Percentiles rank a stretch among this genome's conserved stretches.
These are phyloP conservation scores for Labroides dimidiatus DNA, from an alignment of 2,797 vertebrate species.

Conservation along the genomic window DNA sequence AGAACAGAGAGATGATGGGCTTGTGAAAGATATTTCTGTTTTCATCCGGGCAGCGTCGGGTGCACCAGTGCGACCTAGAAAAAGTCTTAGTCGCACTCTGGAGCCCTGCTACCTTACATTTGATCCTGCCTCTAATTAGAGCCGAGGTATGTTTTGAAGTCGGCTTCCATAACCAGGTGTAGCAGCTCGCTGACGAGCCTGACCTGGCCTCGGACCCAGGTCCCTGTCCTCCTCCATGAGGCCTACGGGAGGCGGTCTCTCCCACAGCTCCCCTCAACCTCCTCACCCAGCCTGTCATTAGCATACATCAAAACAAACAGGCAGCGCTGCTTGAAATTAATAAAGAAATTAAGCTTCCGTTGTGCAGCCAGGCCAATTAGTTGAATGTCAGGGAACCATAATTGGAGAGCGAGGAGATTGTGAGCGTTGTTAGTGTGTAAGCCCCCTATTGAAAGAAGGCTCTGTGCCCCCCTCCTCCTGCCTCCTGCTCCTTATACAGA, in stretches of 20 bases:
- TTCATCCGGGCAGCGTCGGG: too few relatives aligned
- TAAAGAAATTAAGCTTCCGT: slow-evolving; percentile 98
- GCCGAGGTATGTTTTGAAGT: slow-evolving; percentile 27
- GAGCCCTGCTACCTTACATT: slow-evolving; percentile 21
- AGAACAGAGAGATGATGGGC: too few relatives aligned
- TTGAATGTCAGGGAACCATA: slow-evolving; percentile 99
- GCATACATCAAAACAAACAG: slow-evolving; percentile 93
- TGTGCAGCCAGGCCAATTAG: slow-evolving; percentile 98
- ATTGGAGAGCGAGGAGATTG: slow-evolving; percentile 96
- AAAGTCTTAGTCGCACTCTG: too few relatives aligned
- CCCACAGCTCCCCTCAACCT: slow-evolving; percentile 72
- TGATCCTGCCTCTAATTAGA: slow-evolving; percentile 46
- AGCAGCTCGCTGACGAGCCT: slow-evolving; percentile 84
- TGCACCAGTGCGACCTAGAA: too few relatives aligned
- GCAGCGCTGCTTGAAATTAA: slow-evolving; percentile 89
- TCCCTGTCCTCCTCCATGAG: slow-evolving; percentile 63
- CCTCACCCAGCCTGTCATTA: slow-evolving; percentile 80
- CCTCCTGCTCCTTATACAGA: slow-evolving; percentile 81
- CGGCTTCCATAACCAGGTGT: slow-evolving; percentile 84
- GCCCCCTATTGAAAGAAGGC: slow-evolving; percentile 87
- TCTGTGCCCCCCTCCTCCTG: slow-evolving; percentile 70
- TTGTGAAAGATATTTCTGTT: too few relatives aligned
- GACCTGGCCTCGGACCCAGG: slow-evolving; percentile 78
- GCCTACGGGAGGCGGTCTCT: slow-evolving; percentile 81
- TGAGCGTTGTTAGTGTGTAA: slow-evolving; percentile 92